Conservation (phyloP, 2,797 vertebrate genomes). For the Parauchenoglanis punctatus region DNA sequence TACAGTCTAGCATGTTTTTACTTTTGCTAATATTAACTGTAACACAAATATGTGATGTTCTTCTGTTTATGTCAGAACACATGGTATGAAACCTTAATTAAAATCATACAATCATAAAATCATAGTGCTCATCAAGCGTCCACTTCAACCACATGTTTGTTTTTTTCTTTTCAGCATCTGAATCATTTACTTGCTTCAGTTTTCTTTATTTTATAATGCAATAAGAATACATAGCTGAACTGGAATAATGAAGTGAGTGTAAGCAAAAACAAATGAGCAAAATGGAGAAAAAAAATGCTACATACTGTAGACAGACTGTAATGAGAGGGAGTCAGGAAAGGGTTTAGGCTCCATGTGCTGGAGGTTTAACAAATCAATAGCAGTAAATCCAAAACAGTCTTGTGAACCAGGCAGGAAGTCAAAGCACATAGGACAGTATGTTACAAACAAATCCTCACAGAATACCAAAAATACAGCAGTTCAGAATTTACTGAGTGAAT, state of each 20-base stretch:
- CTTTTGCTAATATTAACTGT: neutral
- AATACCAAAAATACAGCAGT: neutral
- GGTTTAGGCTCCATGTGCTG: neutral
- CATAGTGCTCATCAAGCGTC: neutral
- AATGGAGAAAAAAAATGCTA: neutral
- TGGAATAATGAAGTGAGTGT: neutral
- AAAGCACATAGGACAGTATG: neutral
- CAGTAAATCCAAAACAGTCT: neutral
- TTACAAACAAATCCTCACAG: neutral
- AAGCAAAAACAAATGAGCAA: neutral
- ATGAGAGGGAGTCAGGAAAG: neutral
- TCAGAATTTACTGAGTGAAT: neutral
- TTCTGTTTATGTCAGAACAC: neutral
- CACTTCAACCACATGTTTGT: neutral
- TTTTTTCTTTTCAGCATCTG: neutral
- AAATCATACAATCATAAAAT: too few species aligned
- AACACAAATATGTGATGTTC: neutral
- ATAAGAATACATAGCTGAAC: neutral
- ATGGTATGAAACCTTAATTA: neutral
- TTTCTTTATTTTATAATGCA: neutral
- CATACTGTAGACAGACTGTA: neutral
- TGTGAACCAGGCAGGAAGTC: neutral
- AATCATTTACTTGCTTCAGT: neutral
- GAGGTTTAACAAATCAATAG: constrained; percentile 3
- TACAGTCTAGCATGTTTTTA: neutral